A percentile compares a stretch with the other conserved stretches of the same genome.
These are phyloP conservation scores for Lepisosteus osseus DNA, from an alignment of 2,113 vertebrate species.

Conservation along the genomic window DNA sequence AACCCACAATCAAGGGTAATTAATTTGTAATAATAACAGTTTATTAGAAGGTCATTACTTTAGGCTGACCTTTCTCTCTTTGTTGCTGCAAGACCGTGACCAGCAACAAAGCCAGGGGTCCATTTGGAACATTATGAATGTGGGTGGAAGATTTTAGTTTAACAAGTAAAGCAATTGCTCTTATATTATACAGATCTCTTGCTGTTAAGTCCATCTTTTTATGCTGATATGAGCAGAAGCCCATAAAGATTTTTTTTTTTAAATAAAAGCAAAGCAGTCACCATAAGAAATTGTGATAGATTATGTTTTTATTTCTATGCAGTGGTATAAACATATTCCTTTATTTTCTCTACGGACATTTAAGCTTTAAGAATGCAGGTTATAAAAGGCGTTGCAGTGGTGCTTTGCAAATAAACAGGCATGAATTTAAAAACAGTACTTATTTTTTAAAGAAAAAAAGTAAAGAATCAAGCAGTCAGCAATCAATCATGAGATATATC, in stretches of 20 bases:
- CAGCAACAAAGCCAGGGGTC: neutral
- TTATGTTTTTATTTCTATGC: no score
- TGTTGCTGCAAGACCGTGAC: slow-evolving; percentile 20
- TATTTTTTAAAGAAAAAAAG: no score
- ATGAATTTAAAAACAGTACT: no score
- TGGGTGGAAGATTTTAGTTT: neutral
- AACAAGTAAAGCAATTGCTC: neutral
- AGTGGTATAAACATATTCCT: no score
- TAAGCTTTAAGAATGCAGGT: no score
- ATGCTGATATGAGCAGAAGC: neutral
- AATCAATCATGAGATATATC: no score
- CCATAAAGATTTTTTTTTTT: neutral
- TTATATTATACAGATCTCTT: neutral
- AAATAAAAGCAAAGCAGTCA: neutral
- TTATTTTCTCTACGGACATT: no score
- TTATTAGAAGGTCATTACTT: slow-evolving; percentile 34
- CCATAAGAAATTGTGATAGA: no score
- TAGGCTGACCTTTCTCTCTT: slow-evolving; percentile 26
- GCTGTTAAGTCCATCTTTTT: neutral
- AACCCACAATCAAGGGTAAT: slow-evolving; percentile 29
- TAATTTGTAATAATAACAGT: slow-evolving; percentile 36
- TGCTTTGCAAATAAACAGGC: no score
- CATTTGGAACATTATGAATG: neutral
- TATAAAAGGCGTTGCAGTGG: no score
- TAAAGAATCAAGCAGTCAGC: no score